Conservation (phyloP, 1,140 invertebrate genomes). For the Bombus soroeensis region DNA sequence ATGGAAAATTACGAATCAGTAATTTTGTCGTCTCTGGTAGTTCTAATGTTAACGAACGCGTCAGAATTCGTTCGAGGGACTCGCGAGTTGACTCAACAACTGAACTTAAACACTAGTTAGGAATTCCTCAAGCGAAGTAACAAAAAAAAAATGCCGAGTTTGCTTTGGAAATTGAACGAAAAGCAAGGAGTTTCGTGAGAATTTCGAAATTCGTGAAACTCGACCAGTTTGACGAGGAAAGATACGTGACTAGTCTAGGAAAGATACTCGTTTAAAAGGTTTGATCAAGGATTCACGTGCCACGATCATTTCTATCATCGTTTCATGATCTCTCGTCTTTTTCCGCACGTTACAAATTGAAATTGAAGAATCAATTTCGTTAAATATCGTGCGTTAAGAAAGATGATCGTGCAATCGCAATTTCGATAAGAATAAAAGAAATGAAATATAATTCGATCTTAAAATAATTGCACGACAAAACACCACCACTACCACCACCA, state of each 20-base stretch:
- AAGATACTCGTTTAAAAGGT: background rate
- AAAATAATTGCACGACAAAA: constrained; percentile 61
- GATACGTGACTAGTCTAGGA: background rate
- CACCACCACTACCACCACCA: constrained; percentile 67
- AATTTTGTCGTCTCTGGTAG: background rate
- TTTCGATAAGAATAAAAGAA: background rate
- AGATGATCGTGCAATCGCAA: constrained; percentile 12
- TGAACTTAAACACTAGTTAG: background rate
- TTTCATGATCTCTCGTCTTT: too few relatives aligned
- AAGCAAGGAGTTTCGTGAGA: background rate
- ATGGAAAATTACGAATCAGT: background rate
- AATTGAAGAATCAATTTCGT: background rate
- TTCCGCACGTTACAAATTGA: background rate
- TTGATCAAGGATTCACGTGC: background rate
- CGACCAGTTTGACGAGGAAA: background rate
- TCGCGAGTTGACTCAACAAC: background rate
- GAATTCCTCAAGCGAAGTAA: background rate
- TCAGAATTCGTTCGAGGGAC: too few relatives aligned
- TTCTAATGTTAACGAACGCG: too few relatives aligned
- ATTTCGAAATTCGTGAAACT: constrained; percentile 1
- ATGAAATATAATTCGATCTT: constrained; percentile 1
- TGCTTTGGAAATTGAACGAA: background rate
- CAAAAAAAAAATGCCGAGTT: background rate
- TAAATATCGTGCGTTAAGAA: background rate
- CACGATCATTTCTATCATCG: background rate